phyloP scores from a whole-genome alignment of 2,888 invertebrate genomes.

The Rugalucina vietnamica region DNA sequence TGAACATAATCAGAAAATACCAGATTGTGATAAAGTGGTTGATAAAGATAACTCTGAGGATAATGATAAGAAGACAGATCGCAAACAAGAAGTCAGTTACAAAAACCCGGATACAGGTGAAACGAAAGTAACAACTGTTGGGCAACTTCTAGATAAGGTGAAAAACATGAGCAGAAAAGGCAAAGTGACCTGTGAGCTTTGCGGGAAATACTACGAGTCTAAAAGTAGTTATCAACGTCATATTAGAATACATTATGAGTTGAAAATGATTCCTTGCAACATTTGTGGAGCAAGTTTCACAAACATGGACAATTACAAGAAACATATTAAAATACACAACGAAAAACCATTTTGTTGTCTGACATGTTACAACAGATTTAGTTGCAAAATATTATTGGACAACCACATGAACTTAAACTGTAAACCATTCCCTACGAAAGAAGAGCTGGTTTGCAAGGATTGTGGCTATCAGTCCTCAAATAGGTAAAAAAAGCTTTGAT shows the following conservation, averaged over 20 bases:
- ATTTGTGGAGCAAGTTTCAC: neutral
- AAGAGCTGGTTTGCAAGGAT: neutral
- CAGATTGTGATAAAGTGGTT: neutral
- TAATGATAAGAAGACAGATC: neutral
- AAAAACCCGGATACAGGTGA: neutral
- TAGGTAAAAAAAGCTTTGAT: no score
- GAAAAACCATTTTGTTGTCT: neutral
- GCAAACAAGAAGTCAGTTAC: neutral
- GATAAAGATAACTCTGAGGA: neutral
- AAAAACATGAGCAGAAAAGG: no score
- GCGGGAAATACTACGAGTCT: neutral
- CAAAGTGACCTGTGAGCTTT: neutral
- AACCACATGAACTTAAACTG: neutral
- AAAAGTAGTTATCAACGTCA: neutral
- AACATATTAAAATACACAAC: neutral
- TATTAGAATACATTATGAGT: neutral
- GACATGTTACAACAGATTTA: neutral
- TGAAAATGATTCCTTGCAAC: neutral
- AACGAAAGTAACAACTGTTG: neutral
- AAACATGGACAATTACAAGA: neutral
- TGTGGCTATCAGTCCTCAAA: neutral
- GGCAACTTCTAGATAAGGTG: neutral
- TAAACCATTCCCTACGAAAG: neutral
- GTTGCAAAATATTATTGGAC: neutral
- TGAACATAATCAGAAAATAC: neutral